A percentile compares a stretch with the other conserved stretches of the same genome.
Evolutionary conservation across 2,113 vertebrate genomes (phyloP).

Genomic region (Nansenia antarctica): DNA sequence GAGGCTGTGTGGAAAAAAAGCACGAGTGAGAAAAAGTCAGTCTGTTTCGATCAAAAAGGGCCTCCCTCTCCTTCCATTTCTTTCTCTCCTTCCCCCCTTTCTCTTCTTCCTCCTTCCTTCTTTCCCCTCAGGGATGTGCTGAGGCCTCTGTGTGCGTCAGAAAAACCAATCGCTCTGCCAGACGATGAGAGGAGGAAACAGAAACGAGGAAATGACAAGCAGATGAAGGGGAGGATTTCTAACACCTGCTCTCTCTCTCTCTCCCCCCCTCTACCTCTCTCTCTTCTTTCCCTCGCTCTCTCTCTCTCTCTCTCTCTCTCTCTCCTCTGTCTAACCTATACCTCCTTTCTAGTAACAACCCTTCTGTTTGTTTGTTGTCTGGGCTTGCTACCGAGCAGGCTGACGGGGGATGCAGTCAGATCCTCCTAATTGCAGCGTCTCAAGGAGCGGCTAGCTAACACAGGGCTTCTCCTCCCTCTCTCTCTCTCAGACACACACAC

Average conservation of each 20-base stretch:
- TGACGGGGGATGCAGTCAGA: constrained; percentile 36
- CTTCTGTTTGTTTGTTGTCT: constrained; percentile 34
- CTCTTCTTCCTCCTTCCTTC: not conserved
- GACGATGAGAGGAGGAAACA: constrained; percentile 40
- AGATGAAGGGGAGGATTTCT: constrained; percentile 67
- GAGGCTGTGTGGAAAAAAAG: constrained; percentile 8
- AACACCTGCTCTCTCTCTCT: constrained; percentile 55
- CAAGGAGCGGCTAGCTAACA: constrained; percentile 19
- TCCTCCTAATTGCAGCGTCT: constrained; percentile 29
- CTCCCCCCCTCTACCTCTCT: constrained; percentile 10
- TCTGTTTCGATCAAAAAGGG: constrained; percentile 34
- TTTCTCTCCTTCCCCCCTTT: constrained; percentile 24
- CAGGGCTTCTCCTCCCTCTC: constrained; percentile 26
- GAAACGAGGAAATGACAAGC: constrained; percentile 66
- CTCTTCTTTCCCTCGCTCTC: not conserved
- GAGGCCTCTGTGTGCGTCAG: constrained; percentile 44
- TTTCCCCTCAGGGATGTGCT: not conserved
- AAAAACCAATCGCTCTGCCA: constrained; percentile 59
- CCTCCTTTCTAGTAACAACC: constrained; percentile 50
- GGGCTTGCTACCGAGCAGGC: constrained; percentile 32
- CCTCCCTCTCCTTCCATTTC: constrained; percentile 28
- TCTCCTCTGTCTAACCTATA: constrained; percentile 32
- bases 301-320: constrained; percentile 21
- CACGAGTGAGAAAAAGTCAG: constrained; percentile 33
- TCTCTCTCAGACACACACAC: constrained; percentile 34